Conservation (phyloP, 2,888 invertebrate genomes). For the Cerastis leucographa region DNA sequence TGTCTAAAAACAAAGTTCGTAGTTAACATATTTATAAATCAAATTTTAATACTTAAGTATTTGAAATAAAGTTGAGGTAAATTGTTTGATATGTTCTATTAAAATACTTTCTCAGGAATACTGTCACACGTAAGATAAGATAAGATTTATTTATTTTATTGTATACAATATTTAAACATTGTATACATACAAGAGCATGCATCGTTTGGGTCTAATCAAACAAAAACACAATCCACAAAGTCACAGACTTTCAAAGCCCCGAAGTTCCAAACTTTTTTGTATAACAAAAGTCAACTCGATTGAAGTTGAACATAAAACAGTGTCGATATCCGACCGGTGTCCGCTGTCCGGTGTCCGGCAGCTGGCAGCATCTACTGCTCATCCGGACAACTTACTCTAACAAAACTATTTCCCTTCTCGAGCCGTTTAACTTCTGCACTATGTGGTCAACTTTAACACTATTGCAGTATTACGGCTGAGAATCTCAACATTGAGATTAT, state of each 20-base stretch:
- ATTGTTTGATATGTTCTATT: neutral
- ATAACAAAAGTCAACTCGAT: slow-evolving; percentile 34
- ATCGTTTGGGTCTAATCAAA: no score
- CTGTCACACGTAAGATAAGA: no score
- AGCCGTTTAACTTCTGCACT: slow-evolving; percentile 21
- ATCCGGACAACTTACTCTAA: slow-evolving; percentile 25
- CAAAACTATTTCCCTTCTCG: slow-evolving; percentile 46
- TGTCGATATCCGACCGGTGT: slow-evolving; percentile 10
- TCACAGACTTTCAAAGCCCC: neutral
- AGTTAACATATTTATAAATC: neutral
- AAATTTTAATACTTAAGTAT: neutral
- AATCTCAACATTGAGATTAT: neutral
- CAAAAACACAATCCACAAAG: neutral
- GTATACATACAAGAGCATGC: no score
- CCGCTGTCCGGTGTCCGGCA: slow-evolving; percentile 42
- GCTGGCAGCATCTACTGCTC: slow-evolving; percentile 15
- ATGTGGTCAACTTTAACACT: slow-evolving; percentile 2
- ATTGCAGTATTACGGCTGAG: slow-evolving; percentile 10
- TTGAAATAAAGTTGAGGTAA: neutral
- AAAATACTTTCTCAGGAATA: neutral
- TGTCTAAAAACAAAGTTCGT: neutral
- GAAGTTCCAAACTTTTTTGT: slow-evolving; percentile 1
- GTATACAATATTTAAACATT: no score
- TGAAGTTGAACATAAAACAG: slow-evolving; percentile 33
- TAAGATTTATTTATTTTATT: no score